Evolutionary conservation across 1,140 invertebrate species (phyloP).

Genomic region (Ostrea edulis): DNA sequence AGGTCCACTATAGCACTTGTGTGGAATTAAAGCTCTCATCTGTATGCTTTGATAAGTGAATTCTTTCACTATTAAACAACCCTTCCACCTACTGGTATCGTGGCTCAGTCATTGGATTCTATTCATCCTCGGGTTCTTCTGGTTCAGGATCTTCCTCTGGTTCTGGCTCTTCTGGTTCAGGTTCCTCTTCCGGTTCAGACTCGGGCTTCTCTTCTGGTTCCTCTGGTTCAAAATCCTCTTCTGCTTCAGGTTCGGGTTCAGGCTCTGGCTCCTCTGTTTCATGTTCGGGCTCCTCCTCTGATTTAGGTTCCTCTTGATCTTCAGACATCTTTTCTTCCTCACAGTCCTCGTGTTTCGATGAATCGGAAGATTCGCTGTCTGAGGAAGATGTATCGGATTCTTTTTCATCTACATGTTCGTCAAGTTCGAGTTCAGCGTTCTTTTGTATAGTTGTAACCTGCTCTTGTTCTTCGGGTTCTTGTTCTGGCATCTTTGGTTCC

Average conservation of each 20-base stretch:
- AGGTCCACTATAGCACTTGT: neutral
- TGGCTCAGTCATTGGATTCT: neutral
- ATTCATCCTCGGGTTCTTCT: slow-evolving; percentile 8
- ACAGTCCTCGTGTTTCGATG: no score
- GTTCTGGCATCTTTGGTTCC: neutral
- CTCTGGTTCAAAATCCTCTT: neutral
- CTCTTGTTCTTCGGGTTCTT: neutral
- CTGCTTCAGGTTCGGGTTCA: neutral
- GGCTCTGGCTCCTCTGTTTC: slow-evolving; percentile 37
- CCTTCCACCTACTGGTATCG: neutral
- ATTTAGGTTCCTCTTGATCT: slow-evolving; percentile 11
- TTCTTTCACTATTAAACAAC: neutral
- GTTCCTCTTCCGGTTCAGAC: neutral
- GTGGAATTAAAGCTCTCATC: neutral
- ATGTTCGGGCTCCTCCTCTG: slow-evolving; percentile 9
- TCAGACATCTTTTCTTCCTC: neutral
- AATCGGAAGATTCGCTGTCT: no score
- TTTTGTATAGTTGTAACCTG: neutral
- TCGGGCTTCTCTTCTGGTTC: neutral
- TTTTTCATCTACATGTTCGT: neutral
- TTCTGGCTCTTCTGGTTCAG: slow-evolving; percentile 12
- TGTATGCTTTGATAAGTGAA: neutral
- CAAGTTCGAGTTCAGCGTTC: neutral
- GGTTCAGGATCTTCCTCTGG: slow-evolving; percentile 30
- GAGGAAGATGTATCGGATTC: neutral